phyloP scores from a whole-genome alignment of 2,888 invertebrate genomes.

The Microplitis deprimator region DNA sequence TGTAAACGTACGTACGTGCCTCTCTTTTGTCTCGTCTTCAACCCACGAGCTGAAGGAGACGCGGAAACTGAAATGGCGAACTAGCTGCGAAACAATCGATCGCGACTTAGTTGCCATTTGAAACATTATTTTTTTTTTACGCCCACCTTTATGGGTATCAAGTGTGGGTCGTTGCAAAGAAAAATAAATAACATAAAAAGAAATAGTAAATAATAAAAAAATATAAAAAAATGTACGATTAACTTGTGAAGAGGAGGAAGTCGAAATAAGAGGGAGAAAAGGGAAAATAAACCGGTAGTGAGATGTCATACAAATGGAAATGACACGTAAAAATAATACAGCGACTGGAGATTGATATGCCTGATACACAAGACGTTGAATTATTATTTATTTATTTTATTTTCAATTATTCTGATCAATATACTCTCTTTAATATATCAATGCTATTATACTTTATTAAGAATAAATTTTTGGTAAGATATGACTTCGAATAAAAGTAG shows the following conservation, averaged over 20 bases:
- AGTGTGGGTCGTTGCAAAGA: slow-evolving; percentile 34
- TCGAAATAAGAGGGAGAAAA: slow-evolving; percentile 16
- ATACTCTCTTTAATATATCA: neutral
- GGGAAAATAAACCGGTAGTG: slow-evolving; percentile 17
- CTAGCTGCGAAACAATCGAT: slow-evolving; percentile 40
- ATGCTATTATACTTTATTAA: too few relatives aligned
- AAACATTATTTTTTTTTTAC: slow-evolving; percentile 32
- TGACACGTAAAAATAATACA: neutral
- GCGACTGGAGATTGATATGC: neutral
- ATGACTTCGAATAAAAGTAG: too few relatives aligned
- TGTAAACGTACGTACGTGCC: slow-evolving; percentile 6
- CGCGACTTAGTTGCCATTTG: slow-evolving; percentile 41
- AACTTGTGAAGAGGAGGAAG: slow-evolving; percentile 30
- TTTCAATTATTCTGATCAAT: neutral
- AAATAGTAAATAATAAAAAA: neutral
- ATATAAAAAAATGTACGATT: neutral
- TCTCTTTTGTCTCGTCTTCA: slow-evolving; percentile 33
- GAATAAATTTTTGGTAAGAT: too few relatives aligned
- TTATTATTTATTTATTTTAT: neutral
- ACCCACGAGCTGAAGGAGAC: slow-evolving; percentile 36
- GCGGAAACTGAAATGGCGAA: slow-evolving; percentile 39
- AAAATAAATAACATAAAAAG: slow-evolving; percentile 14
- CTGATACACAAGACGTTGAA: neutral
- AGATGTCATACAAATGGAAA: slow-evolving; percentile 23
- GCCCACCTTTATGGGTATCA: slow-evolving; percentile 34